These are phyloP conservation scores for Nettapus auritus DNA, from an alignment of 2,113 vertebrate species.

Conservation along the genomic window DNA sequence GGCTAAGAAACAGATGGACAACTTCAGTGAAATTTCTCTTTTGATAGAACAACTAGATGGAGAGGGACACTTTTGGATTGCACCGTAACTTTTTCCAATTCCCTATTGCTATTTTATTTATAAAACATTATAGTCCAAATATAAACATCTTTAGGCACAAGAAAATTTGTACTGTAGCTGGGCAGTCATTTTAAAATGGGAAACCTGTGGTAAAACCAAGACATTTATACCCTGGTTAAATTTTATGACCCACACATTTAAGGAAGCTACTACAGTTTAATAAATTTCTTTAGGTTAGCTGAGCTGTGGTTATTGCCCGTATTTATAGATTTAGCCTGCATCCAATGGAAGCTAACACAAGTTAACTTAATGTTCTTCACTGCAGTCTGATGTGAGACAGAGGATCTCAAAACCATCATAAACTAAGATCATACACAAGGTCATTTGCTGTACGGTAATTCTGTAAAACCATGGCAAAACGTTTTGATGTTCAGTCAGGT, in stretches of 20 bases:
- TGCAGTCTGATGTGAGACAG: neutral
- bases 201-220: neutral
- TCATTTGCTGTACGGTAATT: rapidly evolving
- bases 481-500: neutral
- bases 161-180: neutral
- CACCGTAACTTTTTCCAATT: neutral
- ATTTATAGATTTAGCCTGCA: neutral
- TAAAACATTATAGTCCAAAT: neutral
- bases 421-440: neutral
- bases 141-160: neutral
- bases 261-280: neutral
- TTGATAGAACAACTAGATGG: neutral
- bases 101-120: neutral
- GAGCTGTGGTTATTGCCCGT: neutral
- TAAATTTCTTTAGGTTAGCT: neutral
- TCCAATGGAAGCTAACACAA: neutral
- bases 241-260: neutral
- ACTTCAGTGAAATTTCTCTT: neutral
- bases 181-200: neutral
- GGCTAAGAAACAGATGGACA: neutral
- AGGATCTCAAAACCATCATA: neutral
- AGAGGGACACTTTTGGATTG: neutral
- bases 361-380: neutral
- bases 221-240: neutral
- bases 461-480: neutral